A percentile compares a stretch with the other conserved stretches of the same genome.
Evolutionary conservation across 2,113 vertebrate species (phyloP).

Genomic region (Eolophus roseicapilla): DNA sequence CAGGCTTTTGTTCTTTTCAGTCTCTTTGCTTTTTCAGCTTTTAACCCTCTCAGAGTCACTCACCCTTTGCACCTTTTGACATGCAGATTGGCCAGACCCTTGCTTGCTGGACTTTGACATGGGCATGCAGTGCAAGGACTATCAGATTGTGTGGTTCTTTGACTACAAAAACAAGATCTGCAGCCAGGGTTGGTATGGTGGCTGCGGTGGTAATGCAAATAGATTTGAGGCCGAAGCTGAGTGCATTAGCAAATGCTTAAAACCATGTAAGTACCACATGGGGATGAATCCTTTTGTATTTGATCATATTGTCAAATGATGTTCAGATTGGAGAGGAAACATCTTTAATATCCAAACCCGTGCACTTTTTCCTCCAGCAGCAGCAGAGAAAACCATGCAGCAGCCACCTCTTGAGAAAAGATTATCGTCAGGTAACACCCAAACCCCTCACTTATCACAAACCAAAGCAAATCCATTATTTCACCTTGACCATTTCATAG

Average conservation of each 20-base stretch:
- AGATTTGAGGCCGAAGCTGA: conserved; percentile 83
- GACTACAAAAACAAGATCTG: conserved; percentile 84
- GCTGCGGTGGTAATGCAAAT: conserved; percentile 85
- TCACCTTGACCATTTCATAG: background rate
- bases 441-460: background rate
- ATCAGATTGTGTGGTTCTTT: conserved; percentile 88
- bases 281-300: conserved; percentile 13
- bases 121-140: conserved; percentile 83
- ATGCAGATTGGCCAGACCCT: conserved; percentile 77
- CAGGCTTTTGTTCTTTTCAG: background rate
- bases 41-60: conserved; percentile 31
- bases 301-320: background rate
- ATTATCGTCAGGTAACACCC: conserved; percentile 22
- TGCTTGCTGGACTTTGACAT: conserved; percentile 85
- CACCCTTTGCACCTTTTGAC: conserved; percentile 63
- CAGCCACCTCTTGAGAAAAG: conserved; percentile 49
- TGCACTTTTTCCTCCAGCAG: conserved; percentile 51
- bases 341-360: background rate
- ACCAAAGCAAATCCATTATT: background rate
- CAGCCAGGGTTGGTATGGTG: conserved; percentile 85
- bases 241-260: conserved; percentile 79
- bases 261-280: conserved; percentile 74
- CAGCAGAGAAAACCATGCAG: conserved; percentile 50
- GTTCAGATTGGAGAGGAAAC: background rate
- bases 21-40: conserved; percentile 45